These are phyloP conservation scores for Alloplasta piceator DNA, from an alignment of 2,888 invertebrate species.

Conservation along the genomic window DNA sequence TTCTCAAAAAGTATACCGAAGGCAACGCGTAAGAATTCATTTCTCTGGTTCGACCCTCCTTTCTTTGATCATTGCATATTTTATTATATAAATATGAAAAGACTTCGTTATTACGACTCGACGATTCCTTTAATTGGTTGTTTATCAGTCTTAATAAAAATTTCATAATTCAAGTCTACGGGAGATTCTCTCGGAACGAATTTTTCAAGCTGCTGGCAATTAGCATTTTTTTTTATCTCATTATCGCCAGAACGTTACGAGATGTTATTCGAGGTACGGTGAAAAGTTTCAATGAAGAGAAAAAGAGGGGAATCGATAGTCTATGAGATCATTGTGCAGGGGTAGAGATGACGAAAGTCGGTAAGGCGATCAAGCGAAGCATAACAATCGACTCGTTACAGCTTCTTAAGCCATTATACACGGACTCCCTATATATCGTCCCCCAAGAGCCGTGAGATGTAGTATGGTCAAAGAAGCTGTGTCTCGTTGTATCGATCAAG, in stretches of 20 bases:
- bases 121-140: conserved; percentile 56
- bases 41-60: neutral
- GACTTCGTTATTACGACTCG: conserved; percentile 51
- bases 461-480: conserved; percentile 1
- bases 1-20: neutral
- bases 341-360: conserved; percentile 33
- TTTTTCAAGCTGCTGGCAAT: conserved; percentile 16
- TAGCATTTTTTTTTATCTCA: neutral
- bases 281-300: conserved; percentile 13
- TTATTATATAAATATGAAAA: neutral
- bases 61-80: conserved; percentile 25
- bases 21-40: neutral
- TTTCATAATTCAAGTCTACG: conserved; percentile 21
- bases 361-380: conserved; percentile 52
- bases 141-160: conserved; percentile 33
- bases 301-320: conserved; percentile 24
- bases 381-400: conserved; percentile 49
- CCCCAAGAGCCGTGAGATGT: conserved; percentile 1
- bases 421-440: neutral
- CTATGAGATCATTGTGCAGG: conserved; percentile 1
- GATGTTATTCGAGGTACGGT: neutral
- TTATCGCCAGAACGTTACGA: too few species aligned
- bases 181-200: neutral
- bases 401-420: conserved; percentile 35
- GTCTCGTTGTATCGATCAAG: conserved; percentile 46